Base-by-base conservation (phyloP, 2,113 vertebrate genomes). In the Hypanus sabinus region DNA sequence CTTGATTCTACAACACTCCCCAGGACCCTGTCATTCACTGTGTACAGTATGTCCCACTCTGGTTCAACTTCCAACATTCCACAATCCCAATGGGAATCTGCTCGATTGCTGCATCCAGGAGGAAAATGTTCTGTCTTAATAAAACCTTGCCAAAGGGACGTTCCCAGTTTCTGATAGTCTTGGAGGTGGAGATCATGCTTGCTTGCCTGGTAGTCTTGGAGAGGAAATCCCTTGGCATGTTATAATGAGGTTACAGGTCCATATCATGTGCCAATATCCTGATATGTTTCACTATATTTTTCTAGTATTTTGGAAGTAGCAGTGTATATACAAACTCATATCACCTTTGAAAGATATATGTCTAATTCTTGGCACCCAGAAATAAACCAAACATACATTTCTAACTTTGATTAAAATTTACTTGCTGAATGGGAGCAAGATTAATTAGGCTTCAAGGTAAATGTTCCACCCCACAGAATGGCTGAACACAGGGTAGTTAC, bases 401-500 rank as follows among this genome's bases (percentile, higher is more conserved):
- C 65, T 11, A 38, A 46, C n/a, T 92, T 36, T 92, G 33, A 71
- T 71, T 60, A 93, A 36, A 73, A 36, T 33, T 73, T 68, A 20
- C 68, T 36, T 36, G 46, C 24, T 73, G 38, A 93, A 70, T 68
- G 68, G 90, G 16, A 70, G 65, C 88, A 33, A 70, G 90, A 92
- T 92, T 33, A 36, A 38, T 71, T 71, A 38, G 9, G 62, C 62
- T 71, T 27, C 68, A 71, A 73, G 91, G 68, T 93, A 73, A 93
- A 73, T 55, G 65, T 73, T 93, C 91, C 70, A 93, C 38, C 55
- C 71, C 73, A 93, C 70, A 93, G 36, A 27, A 55, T 73, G 70
- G 70, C 65, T 92, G 88, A 70, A 38, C 33, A 38, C 62, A 38
- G 33, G 20, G 90, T 73, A 75, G 91, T 93, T 93, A 93, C 38